These are phyloP conservation scores for Prunella strophiata DNA, from an alignment of 2,797 vertebrate genomes.

Conservation along the genomic window DNA sequence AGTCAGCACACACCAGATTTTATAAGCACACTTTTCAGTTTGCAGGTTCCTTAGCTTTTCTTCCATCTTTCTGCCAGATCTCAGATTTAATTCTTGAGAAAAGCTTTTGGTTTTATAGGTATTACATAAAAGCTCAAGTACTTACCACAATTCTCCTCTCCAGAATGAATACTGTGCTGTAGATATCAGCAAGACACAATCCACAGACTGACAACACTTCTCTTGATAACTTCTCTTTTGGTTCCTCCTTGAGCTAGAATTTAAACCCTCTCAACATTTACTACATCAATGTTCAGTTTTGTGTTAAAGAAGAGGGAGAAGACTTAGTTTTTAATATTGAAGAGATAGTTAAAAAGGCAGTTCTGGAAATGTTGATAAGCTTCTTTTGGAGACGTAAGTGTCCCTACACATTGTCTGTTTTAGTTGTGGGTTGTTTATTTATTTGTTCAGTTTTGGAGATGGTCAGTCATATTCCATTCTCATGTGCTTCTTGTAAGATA, in stretches of 20 bases:
- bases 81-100: background rate
- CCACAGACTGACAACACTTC: conserved; percentile 48
- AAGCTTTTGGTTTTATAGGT: background rate
- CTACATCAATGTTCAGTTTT: conserved; percentile 53
- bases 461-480: conserved; percentile 46
- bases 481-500: conserved; percentile 60
- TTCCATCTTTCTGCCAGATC: background rate
- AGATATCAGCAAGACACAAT: conserved; percentile 57
- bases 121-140: background rate
- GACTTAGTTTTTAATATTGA: conserved; percentile 25
- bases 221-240: conserved; percentile 14
- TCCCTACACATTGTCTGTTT: conserved; percentile 14
- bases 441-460: conserved; percentile 41
- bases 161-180: conserved; percentile 32
- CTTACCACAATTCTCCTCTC: conserved; percentile 53
- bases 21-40: background rate
- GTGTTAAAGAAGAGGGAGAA: conserved; percentile 63
- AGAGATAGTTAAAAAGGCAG: conserved; percentile 53
- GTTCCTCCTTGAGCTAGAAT: conserved; percentile 52
- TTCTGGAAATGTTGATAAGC: conserved; percentile 36
- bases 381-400: background rate
- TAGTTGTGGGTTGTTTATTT: background rate
- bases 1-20: background rate
- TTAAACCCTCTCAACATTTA: conserved; percentile 52
- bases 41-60: background rate